Conservation (phyloP, 2,888 invertebrate species). For the Slavum lentiscoides region DNA sequence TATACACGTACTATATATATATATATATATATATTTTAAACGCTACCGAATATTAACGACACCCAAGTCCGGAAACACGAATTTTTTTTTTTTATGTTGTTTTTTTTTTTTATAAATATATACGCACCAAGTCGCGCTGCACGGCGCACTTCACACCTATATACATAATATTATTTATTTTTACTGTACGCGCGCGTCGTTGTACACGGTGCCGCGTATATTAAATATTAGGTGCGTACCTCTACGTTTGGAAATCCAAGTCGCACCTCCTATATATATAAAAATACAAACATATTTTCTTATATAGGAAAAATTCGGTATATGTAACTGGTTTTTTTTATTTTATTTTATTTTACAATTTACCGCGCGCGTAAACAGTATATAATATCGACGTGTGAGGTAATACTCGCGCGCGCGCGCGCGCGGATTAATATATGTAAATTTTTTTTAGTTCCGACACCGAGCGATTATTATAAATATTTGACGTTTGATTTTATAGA, state of each 20-base stretch:
- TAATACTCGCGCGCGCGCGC: not conserved
- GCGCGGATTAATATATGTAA: not conserved
- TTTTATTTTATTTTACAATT: conserved; percentile 22
- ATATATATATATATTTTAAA: not conserved
- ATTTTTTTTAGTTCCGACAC: no score
- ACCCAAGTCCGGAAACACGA: conserved; percentile 33
- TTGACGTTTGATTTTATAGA: no score
- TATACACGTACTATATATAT: not conserved
- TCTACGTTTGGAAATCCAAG: not conserved
- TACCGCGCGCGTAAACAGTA: conserved; percentile 26
- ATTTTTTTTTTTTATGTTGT: conserved; percentile 21
- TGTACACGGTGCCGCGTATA: no score
- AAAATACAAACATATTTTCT: not conserved
- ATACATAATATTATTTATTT: not conserved
- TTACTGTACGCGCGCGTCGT: not conserved
- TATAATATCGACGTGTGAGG: conserved; percentile 51
- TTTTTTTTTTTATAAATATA: no score
- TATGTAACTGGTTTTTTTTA: conserved; percentile 36
- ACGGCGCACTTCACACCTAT: conserved; percentile 47
- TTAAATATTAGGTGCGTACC: no score
- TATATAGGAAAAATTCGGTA: conserved; percentile 15
- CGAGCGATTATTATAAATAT: no score
- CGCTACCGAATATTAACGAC: conserved; percentile 32
- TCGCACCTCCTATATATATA: not conserved
- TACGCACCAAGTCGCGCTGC: conserved; percentile 6